Percentiles rank a stretch among this genome's conserved stretches.
Evolutionary conservation across 2,113 vertebrate species (phyloP).

Genomic region (Vidua macroura): DNA sequence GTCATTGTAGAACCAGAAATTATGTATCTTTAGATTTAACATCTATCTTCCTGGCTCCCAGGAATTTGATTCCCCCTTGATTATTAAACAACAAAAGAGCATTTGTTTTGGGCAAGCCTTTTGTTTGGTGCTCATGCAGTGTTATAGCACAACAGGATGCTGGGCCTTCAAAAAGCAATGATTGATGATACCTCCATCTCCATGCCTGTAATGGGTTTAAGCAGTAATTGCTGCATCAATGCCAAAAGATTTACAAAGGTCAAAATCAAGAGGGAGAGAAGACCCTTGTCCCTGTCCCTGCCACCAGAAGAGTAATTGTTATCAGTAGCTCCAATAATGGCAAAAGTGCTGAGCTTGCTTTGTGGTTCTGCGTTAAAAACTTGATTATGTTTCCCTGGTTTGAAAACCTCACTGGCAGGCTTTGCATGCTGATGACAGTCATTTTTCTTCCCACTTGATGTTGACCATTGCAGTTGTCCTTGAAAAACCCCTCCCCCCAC

Average conservation of each 20-base stretch:
- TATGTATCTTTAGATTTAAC: neutral
- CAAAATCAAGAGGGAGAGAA: conserved; percentile 20
- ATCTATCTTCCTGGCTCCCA: neutral
- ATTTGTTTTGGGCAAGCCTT: neutral
- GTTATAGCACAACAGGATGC: neutral
- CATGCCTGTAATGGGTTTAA: neutral
- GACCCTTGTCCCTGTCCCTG: neutral
- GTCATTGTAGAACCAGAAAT: neutral
- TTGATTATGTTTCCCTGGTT: conserved; percentile 22
- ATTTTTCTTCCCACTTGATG: conserved; percentile 32
- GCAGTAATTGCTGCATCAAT: neutral
- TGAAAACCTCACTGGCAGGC: neutral
- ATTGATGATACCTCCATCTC: conserved; percentile 31
- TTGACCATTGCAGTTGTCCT: neutral
- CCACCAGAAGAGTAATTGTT: conserved; percentile 15
- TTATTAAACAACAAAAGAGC: neutral
- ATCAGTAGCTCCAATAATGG: neutral
- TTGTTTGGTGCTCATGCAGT: neutral
- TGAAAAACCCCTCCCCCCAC: neutral
- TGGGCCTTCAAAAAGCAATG: neutral
- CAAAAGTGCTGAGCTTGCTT: conserved; percentile 5
- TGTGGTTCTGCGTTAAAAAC: neutral
- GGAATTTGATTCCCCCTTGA: neutral
- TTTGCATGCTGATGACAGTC: neutral
- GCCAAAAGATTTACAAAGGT: conserved; percentile 28